Evolutionary conservation across 2,113 vertebrate species (phyloP).

Genomic region (Mesocricetus auratus): DNA sequence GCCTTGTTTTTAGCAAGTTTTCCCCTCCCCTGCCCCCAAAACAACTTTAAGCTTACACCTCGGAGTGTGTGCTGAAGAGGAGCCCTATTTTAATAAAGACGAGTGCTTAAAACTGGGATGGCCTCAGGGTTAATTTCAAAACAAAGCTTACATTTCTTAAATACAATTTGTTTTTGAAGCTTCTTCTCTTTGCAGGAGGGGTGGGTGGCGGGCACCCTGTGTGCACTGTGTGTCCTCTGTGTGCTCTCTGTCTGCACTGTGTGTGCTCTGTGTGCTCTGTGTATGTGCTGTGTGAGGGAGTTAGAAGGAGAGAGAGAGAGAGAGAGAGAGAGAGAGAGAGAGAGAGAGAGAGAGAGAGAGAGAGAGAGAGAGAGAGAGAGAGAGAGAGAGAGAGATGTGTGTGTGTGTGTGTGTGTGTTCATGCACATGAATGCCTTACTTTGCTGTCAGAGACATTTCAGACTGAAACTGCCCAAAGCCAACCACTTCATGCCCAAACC

Average conservation of each 20-base stretch:
- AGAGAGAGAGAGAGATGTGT: no score
- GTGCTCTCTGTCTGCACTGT: no score
- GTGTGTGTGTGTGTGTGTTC: no score
- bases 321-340: no score
- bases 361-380: no score
- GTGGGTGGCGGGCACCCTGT: no score
- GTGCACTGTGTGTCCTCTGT: no score
- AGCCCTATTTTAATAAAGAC: constrained; percentile 88
- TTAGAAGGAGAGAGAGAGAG: no score
- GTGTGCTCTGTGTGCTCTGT: background rate
- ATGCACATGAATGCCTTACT: background rate
- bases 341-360: no score
- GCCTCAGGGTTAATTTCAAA: constrained; percentile 52
- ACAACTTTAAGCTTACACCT: constrained; percentile 80
- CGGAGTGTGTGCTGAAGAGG: constrained; percentile 83
- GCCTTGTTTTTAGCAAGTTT: constrained; percentile 80
- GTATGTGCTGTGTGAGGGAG: background rate
- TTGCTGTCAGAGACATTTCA: background rate
- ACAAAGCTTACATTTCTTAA: background rate
- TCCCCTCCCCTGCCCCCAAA: constrained; percentile 71
- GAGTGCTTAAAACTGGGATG: constrained; percentile 68
- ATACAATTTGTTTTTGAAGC: background rate
- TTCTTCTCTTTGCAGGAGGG: background rate
- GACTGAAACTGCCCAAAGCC: background rate
- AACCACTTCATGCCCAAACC: background rate